Evolutionary conservation across 2,113 vertebrate species (phyloP).

Genomic region (Saguinus midas): DNA sequence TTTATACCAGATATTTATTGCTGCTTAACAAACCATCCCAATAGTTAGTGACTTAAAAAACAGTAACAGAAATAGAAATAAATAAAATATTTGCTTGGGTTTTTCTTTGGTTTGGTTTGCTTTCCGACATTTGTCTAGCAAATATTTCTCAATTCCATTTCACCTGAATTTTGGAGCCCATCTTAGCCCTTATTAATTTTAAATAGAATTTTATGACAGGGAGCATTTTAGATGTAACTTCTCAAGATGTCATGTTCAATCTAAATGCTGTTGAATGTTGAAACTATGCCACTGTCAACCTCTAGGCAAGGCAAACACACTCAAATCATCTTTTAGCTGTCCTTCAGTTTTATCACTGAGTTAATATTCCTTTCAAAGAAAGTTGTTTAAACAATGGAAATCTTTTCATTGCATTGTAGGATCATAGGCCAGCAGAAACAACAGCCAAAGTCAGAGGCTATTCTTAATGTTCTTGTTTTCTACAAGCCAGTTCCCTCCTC

Average conservation of each 20-base stretch:
- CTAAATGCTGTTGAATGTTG: not conserved
- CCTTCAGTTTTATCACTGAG: not conserved
- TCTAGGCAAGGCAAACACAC: not conserved
- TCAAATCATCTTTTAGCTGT: not conserved
- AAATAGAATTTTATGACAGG: not conserved
- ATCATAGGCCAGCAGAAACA: not conserved
- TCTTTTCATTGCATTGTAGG: conserved; percentile 14
- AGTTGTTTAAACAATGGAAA: not conserved
- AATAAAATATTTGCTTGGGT: not conserved
- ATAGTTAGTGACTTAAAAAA: no score
- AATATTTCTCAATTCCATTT: not conserved
- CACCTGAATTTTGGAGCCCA: not conserved
- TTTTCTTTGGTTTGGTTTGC: not conserved
- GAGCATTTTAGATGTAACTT: not conserved
- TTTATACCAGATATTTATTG: no score
- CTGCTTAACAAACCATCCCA: no score
- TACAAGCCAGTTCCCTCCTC: not conserved
- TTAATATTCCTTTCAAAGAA: conserved; percentile 12
- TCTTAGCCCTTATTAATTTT: not conserved
- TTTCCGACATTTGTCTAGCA: not conserved
- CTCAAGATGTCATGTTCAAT: not conserved
- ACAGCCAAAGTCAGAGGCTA: not conserved
- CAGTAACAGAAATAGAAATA: not conserved
- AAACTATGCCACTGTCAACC: not conserved
- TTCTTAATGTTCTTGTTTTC: not conserved